Evolutionary conservation across 1,140 invertebrate species (phyloP).

Genomic region (Drosophila nannoptera): DNA sequence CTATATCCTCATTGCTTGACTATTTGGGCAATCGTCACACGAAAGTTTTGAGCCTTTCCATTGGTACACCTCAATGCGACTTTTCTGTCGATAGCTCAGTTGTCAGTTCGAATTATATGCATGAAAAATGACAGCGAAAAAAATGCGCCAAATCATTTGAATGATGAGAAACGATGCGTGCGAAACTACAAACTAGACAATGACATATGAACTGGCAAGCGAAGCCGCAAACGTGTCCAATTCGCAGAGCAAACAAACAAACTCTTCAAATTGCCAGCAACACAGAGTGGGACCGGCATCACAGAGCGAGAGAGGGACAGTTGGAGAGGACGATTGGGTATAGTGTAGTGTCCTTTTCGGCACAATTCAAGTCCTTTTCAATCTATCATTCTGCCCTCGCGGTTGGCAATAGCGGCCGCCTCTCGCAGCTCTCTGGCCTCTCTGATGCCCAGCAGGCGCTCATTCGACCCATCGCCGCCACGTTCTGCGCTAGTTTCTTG

Average conservation of each 20-base stretch:
- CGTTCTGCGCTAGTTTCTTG: conserved; percentile 71
- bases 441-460: conserved; percentile 6
- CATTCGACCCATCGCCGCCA: conserved; percentile 37
- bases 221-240: conserved; percentile 57
- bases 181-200: conserved; percentile 50
- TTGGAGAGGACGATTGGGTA: too few species aligned
- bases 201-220: conserved; percentile 59
- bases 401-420: conserved; percentile 18
- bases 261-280: conserved; percentile 21
- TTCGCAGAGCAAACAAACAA: conserved; percentile 57
- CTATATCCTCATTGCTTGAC: too few species aligned
- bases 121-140: conserved; percentile 42
- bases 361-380: conserved; percentile 44
- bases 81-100: not conserved
- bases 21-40: too few species aligned
- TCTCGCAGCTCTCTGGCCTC: not conserved
- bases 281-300: not conserved
- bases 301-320: not conserved
- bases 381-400: conserved; percentile 73
- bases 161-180: conserved; percentile 46
- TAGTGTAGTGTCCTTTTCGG: conserved; percentile 8
- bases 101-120: conserved; percentile 2
- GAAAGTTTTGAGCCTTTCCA: too few species aligned
- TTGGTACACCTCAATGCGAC: not conserved
- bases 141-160: conserved; percentile 59